A percentile compares a stretch with the other conserved stretches of the same genome.
These are phyloP conservation scores for Thera britannica DNA, from an alignment of 2,888 invertebrate species.

Conservation along the genomic window DNA sequence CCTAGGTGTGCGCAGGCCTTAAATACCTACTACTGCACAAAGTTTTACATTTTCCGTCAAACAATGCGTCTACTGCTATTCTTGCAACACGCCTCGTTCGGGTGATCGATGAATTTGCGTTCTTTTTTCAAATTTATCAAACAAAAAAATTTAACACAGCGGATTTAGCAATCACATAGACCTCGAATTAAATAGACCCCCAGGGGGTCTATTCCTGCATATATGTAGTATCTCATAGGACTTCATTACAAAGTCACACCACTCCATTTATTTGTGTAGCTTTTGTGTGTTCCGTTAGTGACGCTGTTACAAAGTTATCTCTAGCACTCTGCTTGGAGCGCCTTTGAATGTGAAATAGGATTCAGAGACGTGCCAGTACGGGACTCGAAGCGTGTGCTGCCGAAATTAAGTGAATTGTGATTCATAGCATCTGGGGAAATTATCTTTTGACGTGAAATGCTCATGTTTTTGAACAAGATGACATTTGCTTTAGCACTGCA, in stretches of 20 bases:
- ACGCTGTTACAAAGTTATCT: constrained; percentile 61
- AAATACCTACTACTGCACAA: too few species aligned
- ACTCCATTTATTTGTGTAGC: constrained; percentile 57
- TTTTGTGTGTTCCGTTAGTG: constrained; percentile 53
- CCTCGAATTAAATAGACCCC: too few species aligned
- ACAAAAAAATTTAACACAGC: too few species aligned
- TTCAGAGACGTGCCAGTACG: constrained; percentile 37
- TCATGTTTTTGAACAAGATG: constrained; percentile 7
- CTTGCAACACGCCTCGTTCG: too few species aligned
- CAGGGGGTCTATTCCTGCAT: too few species aligned
- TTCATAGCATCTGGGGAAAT: constrained; percentile 17
- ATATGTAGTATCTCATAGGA: constrained; percentile 32
- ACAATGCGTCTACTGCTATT: constrained; percentile 24
- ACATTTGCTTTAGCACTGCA: background rate
- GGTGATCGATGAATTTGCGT: too few species aligned
- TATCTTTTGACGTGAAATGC: constrained; percentile 16
- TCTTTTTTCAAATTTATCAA: too few species aligned
- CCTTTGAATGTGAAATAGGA: constrained; percentile 53
- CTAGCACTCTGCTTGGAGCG: constrained; percentile 50
- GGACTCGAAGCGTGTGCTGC: constrained; percentile 15
- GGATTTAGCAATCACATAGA: too few species aligned
- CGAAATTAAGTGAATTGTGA: constrained; percentile 25
- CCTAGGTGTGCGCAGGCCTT: too few species aligned
- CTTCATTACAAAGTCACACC: constrained; percentile 51
- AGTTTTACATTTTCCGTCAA: constrained; percentile 39